A percentile compares a stretch with the other conserved stretches of the same genome.
Evolutionary conservation across 2,113 vertebrate genomes (phyloP).

Genomic region (Chitala chitala): DNA sequence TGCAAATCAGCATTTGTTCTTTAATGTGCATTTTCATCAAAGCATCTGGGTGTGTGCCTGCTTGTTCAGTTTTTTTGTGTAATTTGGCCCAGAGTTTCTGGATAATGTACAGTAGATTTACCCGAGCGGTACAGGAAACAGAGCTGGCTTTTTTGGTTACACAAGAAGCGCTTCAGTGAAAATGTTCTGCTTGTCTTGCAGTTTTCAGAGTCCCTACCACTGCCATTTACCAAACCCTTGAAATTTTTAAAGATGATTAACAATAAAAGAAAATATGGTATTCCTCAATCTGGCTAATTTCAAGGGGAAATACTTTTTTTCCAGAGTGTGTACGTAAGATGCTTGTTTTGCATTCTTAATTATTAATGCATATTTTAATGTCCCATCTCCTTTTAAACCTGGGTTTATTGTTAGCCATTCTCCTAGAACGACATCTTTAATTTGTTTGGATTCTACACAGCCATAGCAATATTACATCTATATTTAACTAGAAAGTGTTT

Average conservation of each 20-base stretch:
- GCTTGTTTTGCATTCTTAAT: constrained; percentile 48
- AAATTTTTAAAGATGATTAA: constrained; percentile 63
- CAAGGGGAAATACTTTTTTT: constrained; percentile 35
- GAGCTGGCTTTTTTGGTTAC: constrained; percentile 65
- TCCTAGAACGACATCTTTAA: constrained; percentile 74
- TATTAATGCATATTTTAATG: constrained; percentile 8
- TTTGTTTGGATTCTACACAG: constrained; percentile 82
- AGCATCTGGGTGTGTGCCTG: constrained; percentile 4
- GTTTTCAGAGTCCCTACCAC: constrained; percentile 69
- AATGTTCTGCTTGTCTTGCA: constrained; percentile 69
- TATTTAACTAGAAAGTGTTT: constrained; percentile 81
- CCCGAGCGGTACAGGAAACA: constrained; percentile 49
- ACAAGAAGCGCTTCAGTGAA: constrained; percentile 76
- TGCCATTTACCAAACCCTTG: constrained; percentile 72
- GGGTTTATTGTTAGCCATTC: constrained; percentile 67
- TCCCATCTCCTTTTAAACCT: constrained; percentile 68
- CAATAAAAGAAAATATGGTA: constrained; percentile 31
- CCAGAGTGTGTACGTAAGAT: constrained; percentile 55
- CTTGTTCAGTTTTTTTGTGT: constrained; percentile 9
- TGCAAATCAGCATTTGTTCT: not conserved
- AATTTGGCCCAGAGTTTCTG: constrained; percentile 28
- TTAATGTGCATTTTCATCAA: constrained; percentile 2
- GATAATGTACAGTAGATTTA: constrained; percentile 57
- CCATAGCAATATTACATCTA: constrained; percentile 83
- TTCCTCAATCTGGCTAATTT: constrained; percentile 31